Evolutionary conservation across 2,888 invertebrate species (phyloP), one percentile per base, ranked within the genome.

Genomic region (Pristionchus arcanus): DNA sequence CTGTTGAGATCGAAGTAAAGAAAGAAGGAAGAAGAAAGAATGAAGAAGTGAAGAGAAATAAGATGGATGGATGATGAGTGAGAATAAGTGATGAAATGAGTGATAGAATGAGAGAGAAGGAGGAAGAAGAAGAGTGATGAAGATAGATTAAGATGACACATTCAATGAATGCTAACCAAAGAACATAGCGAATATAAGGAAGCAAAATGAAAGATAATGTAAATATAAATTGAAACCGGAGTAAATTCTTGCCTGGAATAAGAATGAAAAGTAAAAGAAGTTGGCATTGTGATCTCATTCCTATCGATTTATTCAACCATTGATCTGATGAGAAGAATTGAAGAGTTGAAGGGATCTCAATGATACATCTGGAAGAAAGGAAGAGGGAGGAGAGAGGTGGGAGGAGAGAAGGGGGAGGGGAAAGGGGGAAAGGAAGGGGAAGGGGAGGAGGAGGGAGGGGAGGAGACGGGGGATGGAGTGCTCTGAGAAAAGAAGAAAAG

Each of bases 251-350:
- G 21, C 77, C 42, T 77, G 77, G 77, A 77, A 77, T 77, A 21
- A 77, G 77, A 42, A 77, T 77, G 42, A 77, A 77, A 42, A 77
- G 77, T 25, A 77, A 42, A 28, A 77, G 77, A 42, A 77, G 77
- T 42, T 42, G 42, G 25, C 19, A 77, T 42, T 9, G 25, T 77
- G 37, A 77, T 77, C 77, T 19, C 42, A 77, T 71, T 71, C 28
- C 34, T 42, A 28, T 77, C 53, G 53, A 55, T 49, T 28, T 83
- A 55, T 83, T 53, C 53, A 28, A 83, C 55, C 49, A 55, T 83
- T 83, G 83, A 83, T 77, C 31, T 4, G n/a, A 34, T 15, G 37
- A 37, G 77, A 77, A 9, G 53, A 55, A 55, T 31, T 4, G 83
- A 83, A 83, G 55, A 83, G 83, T 28, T 53, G 83, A 53, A 55